phyloP scores from a whole-genome alignment of 2,888 invertebrate genomes.

The Ypsolopha sequella region DNA sequence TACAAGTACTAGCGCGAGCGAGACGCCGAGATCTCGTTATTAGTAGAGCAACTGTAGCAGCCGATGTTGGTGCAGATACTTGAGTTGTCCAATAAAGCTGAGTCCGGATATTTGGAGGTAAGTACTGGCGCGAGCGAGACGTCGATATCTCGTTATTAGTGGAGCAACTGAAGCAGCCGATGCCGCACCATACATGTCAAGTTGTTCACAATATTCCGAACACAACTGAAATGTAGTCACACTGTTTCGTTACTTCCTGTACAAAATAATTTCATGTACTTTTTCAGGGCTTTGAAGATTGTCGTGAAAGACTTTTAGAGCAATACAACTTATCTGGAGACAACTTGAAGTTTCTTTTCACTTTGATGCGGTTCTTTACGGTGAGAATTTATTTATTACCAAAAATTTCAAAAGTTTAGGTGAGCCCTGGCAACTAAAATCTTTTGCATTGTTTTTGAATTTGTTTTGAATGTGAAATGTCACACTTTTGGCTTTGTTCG shows the following conservation, averaged over 20 bases:
- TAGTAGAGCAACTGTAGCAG: slow-evolving; percentile 86
- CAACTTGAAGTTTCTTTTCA: slow-evolving; percentile 82
- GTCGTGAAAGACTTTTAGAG: slow-evolving; percentile 73
- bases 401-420: no score
- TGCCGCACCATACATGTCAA: no score
- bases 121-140: slow-evolving; percentile 86
- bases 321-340: slow-evolving; percentile 80
- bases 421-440: no score
- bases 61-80: slow-evolving; percentile 75
- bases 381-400: slow-evolving; percentile 43
- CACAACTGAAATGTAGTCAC: no score
- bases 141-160: slow-evolving; percentile 81
- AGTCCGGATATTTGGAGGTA: slow-evolving; percentile 67
- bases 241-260: no score
- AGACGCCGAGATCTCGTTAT: slow-evolving; percentile 80
- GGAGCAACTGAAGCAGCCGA: slow-evolving; percentile 84
- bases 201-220: no score
- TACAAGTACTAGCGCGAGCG: slow-evolving; percentile 87
- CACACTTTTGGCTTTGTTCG: no score
- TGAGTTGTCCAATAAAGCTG: slow-evolving; percentile 61
- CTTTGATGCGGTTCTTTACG: slow-evolving; percentile 79
- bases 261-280: slow-evolving; percentile 11
- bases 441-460: no score
- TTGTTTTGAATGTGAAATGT: no score
- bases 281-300: slow-evolving; percentile 70